Evolutionary conservation across 2,888 invertebrate species (phyloP).

Genomic region (Lepidonotus clava): DNA sequence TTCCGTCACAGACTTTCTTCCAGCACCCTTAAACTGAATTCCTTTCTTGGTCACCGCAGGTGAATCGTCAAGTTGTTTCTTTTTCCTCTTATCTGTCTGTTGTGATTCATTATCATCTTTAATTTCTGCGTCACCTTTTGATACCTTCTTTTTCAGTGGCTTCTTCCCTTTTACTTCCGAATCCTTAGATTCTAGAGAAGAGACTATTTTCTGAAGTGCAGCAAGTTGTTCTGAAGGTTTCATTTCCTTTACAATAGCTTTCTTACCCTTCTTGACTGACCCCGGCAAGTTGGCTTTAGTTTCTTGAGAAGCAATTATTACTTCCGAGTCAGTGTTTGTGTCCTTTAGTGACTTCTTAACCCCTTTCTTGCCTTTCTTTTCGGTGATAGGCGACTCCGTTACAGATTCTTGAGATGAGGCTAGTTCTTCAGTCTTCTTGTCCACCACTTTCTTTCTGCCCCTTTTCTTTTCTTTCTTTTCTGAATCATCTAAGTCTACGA

Average conservation of each 20-base stretch:
- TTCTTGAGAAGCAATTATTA: not conserved
- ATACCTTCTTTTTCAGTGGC: no score
- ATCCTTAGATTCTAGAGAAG: not conserved
- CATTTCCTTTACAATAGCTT: not conserved
- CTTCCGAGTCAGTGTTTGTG: no score
- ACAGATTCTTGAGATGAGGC: no score
- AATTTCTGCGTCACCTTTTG: no score
- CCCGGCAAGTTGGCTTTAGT: not conserved
- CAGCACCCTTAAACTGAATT: no score
- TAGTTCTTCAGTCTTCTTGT: no score
- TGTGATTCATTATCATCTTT: no score
- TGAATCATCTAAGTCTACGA: not conserved
- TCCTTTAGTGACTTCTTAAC: not conserved
- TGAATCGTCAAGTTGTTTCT: no score
- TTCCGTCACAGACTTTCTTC: no score
- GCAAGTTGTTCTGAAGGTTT: not conserved
- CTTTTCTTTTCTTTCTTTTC: not conserved
- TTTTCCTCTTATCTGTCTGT: no score
- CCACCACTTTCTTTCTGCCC: not conserved
- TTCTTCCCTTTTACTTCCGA: conserved; percentile 10
- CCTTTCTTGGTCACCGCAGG: no score
- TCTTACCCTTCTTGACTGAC: not conserved
- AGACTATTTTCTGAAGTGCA: not conserved
- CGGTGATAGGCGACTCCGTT: not conserved
- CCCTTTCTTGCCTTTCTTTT: not conserved